A percentile compares a stretch with the other conserved stretches of the same genome.
Evolutionary conservation across 2,888 invertebrate species (phyloP).

Genomic region (Pegoplata infirma): DNA sequence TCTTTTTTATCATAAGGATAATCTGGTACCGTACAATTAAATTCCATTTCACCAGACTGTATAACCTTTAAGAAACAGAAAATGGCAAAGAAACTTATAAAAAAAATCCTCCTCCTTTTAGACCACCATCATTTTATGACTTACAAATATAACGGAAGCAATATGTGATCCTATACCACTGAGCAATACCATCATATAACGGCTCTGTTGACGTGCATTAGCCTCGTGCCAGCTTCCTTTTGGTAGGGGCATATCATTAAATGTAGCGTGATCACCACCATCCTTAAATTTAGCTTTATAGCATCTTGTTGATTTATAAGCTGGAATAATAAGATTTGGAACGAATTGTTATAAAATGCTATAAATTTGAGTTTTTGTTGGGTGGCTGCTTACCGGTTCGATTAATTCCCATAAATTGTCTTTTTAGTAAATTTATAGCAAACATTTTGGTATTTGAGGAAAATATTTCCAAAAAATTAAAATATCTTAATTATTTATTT

Average conservation of each 20-base stretch:
- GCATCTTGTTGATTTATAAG: not conserved
- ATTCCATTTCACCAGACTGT: slow-evolving; percentile 22
- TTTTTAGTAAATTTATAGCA: slow-evolving; percentile 35
- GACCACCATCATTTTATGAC: not conserved
- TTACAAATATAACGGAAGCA: slow-evolving; percentile 29
- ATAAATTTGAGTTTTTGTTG: not conserved
- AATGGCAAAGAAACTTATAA: not conserved
- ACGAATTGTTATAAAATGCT: not conserved
- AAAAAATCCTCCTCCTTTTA: not conserved
- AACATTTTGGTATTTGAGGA: slow-evolving; percentile 22
- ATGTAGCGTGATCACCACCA: slow-evolving; percentile 51
- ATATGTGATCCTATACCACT: slow-evolving; percentile 37
- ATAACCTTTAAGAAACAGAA: slow-evolving; percentile 26
- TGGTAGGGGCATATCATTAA: slow-evolving; percentile 55
- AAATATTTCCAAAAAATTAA: not conserved
- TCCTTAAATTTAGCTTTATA: slow-evolving; percentile 45
- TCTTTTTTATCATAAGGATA: slow-evolving; percentile 44
- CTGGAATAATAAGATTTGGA: not conserved
- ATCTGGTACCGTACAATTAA: slow-evolving; percentile 47
- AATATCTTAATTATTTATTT: not conserved
- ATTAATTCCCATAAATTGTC: slow-evolving; percentile 6
- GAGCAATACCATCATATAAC: slow-evolving; percentile 27
- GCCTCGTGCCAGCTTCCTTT: slow-evolving; percentile 44
- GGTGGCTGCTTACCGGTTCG: slow-evolving; percentile 23
- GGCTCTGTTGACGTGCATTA: slow-evolving; percentile 30